These are phyloP conservation scores for Enteromius argenteus DNA, from an alignment of 2,797 vertebrate species.

Conservation along the genomic window DNA sequence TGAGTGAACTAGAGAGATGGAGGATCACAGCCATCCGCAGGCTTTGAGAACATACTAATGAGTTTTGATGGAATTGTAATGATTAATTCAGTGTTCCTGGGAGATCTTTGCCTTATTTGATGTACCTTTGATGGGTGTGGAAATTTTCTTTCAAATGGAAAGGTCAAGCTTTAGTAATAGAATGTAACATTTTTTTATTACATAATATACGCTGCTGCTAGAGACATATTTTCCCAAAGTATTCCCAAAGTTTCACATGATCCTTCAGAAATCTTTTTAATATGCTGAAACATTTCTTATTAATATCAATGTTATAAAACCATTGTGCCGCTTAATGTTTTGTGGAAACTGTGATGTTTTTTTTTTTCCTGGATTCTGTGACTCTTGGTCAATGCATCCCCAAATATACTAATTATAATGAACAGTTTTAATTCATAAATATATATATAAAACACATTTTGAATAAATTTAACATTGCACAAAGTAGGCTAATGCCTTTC, in stretches of 20 bases:
- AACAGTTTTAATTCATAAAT: too few relatives aligned
- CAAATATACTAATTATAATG: too few relatives aligned
- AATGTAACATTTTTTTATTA: neutral
- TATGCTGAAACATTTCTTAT: neutral
- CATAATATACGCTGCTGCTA: neutral
- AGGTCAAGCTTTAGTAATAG: neutral
- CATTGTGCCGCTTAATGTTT: too few relatives aligned
- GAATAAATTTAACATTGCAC: too few relatives aligned
- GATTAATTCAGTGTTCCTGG: neutral
- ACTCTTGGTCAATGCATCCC: too few relatives aligned
- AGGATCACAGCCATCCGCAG: neutral
- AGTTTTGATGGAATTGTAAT: slow-evolving; percentile 4
- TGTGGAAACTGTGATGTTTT: too few relatives aligned
- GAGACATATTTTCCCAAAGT: neutral
- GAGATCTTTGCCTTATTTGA: neutral
- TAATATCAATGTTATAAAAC: neutral
- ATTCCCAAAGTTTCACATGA: too few relatives aligned
- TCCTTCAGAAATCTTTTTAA: neutral
- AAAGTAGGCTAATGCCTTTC: neutral
- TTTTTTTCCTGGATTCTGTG: too few relatives aligned
- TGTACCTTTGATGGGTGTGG: neutral
- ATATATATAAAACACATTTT: too few relatives aligned
- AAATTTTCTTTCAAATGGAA: neutral
- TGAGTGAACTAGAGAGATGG: neutral
- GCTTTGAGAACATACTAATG: slow-evolving; percentile 11